Evolutionary conservation across 2,797 vertebrate species (phyloP), one percentile per base, ranked within the genome.

Genomic region (Eidolon dupreanum): DNA sequence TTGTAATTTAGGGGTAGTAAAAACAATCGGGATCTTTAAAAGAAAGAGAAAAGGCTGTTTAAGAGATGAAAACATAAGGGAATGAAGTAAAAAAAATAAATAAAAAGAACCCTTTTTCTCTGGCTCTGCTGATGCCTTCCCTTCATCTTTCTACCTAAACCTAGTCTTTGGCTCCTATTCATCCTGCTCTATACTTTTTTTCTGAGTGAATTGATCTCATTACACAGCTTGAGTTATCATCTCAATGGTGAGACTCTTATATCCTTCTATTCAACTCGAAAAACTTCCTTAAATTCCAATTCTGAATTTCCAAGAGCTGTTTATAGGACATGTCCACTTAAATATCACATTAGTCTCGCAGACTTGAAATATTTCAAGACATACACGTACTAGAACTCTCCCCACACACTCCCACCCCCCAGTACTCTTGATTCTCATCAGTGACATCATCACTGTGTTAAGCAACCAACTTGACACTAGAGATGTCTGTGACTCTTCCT

Each of bases 281-380:
- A 92, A 88, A 51, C 63, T 63, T 31, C 8, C 10, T 73, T 49
- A 53, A 87, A 63, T 92, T 75, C 78, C 55, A 95, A 51, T 75
- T 84, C 51, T 71, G 49, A 57, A 65, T 85, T 73, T 83, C 68
- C 9, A 88, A 93, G 59, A 93, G 22, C 66, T 61, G 75, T 38
- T 22, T 53, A 1, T 15, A 74, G 53, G 55, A n/a, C 20, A 12
- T 28, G 20, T 8, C 43, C 43, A 19, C 43, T 75, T 51, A 81
- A 57, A 55, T 63, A 33, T 46, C 70, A 53, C 11, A 1, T 51
- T 73, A 84, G 26, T 74, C 41, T 74, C 71, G 79, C 41, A 36
- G 28, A 36, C 73, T 8, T 51, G n/a, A 51, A 46, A 61, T n/a
- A n/a, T 79, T 79, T 87, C 31, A 84, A 95, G 68, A 65, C 28